Percentiles rank a stretch among this genome's conserved stretches.
Conservation (phyloP, 92 coral and sea anemone genomes). For the Virgularia gustaviana region DNA sequence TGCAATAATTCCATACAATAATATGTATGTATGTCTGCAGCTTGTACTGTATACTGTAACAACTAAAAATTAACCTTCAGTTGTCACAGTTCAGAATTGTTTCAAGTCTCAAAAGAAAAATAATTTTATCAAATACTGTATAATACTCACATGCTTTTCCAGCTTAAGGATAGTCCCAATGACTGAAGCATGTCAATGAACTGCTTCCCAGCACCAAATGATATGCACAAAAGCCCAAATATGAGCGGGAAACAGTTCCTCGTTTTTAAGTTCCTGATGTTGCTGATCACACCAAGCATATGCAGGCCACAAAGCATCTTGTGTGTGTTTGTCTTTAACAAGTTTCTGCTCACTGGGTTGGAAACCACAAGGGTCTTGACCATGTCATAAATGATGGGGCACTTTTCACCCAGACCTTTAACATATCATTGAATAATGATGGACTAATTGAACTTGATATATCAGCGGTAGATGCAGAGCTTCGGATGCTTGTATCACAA, state of each 20-base stretch:
- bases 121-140: background rate
- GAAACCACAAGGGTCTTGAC: conserved; percentile 50
- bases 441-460: conserved; percentile 38
- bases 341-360: conserved; percentile 28
- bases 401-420: conserved; percentile 50
- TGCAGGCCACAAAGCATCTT: conserved; percentile 53
- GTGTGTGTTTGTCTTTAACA: conserved; percentile 48
- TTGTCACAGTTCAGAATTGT: too few relatives aligned
- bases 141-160: conserved; percentile 56
- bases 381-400: conserved; percentile 51
- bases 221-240: conserved; percentile 54
- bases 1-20: background rate
- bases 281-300: conserved; percentile 39
- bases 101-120: too few relatives aligned
- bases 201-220: conserved; percentile 60
- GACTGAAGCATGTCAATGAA: conserved; percentile 58
- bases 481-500: conserved; percentile 47
- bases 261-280: conserved; percentile 42
- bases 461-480: conserved; percentile 39
- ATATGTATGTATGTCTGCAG: background rate
- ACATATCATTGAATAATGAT: conserved; percentile 37
- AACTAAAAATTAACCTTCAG: too few relatives aligned
- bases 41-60: too few relatives aligned
- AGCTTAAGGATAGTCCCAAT: conserved; percentile 52
- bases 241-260: conserved; percentile 46